phyloP scores from a whole-genome alignment of 2,888 invertebrate species.

The Aphrophora alni region DNA sequence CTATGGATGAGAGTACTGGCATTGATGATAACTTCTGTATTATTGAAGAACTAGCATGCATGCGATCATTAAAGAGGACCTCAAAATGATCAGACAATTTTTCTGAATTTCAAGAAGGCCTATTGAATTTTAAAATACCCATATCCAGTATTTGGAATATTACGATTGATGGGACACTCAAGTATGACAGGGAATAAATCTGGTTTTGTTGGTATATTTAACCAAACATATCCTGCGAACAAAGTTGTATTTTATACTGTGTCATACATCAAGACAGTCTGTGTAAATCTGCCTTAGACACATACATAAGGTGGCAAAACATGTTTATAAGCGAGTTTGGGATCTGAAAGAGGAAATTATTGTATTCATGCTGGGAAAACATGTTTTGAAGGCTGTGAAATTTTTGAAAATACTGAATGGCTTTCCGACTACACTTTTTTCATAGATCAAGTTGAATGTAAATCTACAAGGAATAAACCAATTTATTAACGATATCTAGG shows the following conservation, averaged over 20 bases:
- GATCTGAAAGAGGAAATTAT: too few species aligned
- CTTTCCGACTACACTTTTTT: too few species aligned
- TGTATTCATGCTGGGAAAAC: too few species aligned
- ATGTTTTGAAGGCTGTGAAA: too few species aligned
- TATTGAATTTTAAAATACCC: not conserved
- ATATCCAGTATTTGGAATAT: not conserved
- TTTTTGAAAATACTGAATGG: too few species aligned
- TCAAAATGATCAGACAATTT: not conserved
- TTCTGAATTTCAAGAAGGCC: not conserved
- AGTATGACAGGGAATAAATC: not conserved
- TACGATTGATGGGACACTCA: not conserved
- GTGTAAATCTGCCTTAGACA: not conserved
- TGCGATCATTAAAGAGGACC: slow-evolving; percentile 25
- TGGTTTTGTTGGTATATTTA: too few species aligned
- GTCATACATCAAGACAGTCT: not conserved
- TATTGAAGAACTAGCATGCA: slow-evolving; percentile 26
- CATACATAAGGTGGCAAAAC: too few species aligned
- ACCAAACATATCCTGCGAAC: not conserved
- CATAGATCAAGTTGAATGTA: too few species aligned
- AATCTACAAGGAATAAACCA: too few species aligned
- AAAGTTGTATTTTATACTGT: not conserved
- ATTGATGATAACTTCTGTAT: slow-evolving; percentile 24
- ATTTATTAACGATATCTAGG: too few species aligned
- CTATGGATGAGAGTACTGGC: too few species aligned
- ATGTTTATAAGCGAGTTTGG: too few species aligned